Evolutionary conservation across 2,888 invertebrate genomes (phyloP).

Genomic region (Hermodice carunculata): DNA sequence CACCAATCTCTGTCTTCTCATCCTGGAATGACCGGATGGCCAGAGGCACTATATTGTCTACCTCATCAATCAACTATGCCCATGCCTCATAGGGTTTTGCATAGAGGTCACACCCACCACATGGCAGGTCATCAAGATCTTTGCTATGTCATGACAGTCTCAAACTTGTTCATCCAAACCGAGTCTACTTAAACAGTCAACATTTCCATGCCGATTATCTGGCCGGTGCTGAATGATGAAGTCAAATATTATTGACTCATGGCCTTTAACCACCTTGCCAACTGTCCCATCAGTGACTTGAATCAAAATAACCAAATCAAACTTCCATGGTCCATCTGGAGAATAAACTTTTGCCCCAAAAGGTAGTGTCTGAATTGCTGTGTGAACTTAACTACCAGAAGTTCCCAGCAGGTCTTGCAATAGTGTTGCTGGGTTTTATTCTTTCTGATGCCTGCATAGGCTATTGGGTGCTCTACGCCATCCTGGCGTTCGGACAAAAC

Average conservation of each 20-base stretch:
- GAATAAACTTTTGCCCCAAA: not conserved
- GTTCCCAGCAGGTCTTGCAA: not conserved
- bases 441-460: not conserved
- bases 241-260: constrained; percentile 28
- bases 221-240: too few species aligned
- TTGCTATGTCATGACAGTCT: not conserved
- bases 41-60: too few species aligned
- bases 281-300: constrained; percentile 24
- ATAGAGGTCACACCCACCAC: not conserved
- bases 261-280: constrained; percentile 27
- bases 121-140: not conserved
- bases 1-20: too few species aligned
- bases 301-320: constrained; percentile 18
- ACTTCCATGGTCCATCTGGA: constrained; percentile 25
- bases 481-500: not conserved
- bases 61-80: not conserved
- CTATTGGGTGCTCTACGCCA: not conserved
- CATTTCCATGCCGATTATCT: constrained; percentile 23
- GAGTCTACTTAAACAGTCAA: constrained; percentile 20
- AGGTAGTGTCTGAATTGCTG: constrained; percentile 10
- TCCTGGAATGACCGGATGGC: too few species aligned
- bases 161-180: not conserved
- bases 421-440: not conserved
- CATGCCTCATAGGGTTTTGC: not conserved
- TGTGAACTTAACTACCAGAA: constrained; percentile 22